Evolutionary conservation across 2,888 invertebrate genomes (phyloP).

Genomic region (Lacanobia wlatinum): DNA sequence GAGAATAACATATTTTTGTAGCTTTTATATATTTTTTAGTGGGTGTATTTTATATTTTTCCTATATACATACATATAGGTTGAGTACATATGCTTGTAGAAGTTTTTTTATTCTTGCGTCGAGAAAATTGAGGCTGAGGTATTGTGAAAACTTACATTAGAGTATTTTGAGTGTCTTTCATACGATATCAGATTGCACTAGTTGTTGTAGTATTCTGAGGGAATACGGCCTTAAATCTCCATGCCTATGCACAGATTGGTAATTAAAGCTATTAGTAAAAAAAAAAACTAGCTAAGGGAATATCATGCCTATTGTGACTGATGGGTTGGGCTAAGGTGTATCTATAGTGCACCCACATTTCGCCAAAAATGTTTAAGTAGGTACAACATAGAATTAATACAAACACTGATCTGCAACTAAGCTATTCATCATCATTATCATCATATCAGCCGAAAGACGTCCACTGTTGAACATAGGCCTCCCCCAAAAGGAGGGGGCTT

Average conservation of each 20-base stretch:
- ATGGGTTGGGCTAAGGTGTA: too few species aligned
- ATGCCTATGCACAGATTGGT: neutral
- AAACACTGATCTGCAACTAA: too few species aligned
- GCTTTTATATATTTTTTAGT: slow-evolving; percentile 89
- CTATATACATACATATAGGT: slow-evolving; percentile 73
- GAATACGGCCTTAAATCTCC: neutral
- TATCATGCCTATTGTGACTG: too few species aligned
- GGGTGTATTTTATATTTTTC: slow-evolving; percentile 89
- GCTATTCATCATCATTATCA: too few species aligned
- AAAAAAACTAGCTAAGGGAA: too few species aligned
- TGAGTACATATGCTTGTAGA: slow-evolving; percentile 31
- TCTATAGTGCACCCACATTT: too few species aligned
- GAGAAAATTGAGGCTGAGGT: slow-evolving; percentile 49
- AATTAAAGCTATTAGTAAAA: too few species aligned
- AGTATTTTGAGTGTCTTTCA: slow-evolving; percentile 1
- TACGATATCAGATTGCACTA: neutral
- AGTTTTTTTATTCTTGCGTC: slow-evolving; percentile 60
- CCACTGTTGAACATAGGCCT: too few species aligned
- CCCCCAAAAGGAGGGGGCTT: too few species aligned
- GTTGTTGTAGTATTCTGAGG: neutral
- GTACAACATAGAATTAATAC: too few species aligned
- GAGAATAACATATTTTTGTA: slow-evolving; percentile 91
- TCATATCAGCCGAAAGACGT: too few species aligned
- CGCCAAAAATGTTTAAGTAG: too few species aligned
- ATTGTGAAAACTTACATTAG: slow-evolving; percentile 17